Evolutionary conservation across 2,113 vertebrate species (phyloP).

Genomic region (Charadrius vociferus): DNA sequence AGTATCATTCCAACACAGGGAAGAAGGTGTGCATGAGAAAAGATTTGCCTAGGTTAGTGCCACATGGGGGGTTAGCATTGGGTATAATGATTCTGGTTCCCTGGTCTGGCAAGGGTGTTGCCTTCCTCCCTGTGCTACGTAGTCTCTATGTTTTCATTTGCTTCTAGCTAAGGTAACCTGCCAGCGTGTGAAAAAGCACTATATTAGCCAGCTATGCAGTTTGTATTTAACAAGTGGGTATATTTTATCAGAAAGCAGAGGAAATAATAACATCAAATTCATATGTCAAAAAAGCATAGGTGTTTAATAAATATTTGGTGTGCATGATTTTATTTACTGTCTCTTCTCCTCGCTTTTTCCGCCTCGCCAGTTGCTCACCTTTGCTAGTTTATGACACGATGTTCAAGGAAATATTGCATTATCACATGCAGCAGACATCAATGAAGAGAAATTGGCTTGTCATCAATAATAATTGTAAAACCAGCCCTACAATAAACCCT

Average conservation of each 20-base stretch:
- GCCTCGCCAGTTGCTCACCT: slow-evolving; percentile 34
- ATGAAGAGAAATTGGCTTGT: slow-evolving; percentile 14
- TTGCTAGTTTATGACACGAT: slow-evolving; percentile 19
- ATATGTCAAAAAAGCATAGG: not conserved
- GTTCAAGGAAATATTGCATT: slow-evolving; percentile 30
- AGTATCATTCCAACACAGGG: not conserved
- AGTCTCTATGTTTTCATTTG: not conserved
- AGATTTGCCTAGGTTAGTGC: not conserved
- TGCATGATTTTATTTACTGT: slow-evolving; percentile 10
- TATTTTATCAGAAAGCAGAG: not conserved
- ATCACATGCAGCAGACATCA: slow-evolving; percentile 33
- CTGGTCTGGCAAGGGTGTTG: not conserved
- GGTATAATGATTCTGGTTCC: not conserved
- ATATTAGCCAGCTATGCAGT: not conserved
- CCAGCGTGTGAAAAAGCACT: not conserved
- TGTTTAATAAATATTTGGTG: slow-evolving; percentile 24
- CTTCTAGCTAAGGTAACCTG: not conserved
- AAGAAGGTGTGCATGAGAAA: not conserved
- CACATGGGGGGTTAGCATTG: not conserved
- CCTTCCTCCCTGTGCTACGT: not conserved
- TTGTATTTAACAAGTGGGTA: not conserved
- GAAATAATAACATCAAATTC: not conserved
- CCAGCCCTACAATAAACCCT: not conserved
- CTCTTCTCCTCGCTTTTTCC: slow-evolving; percentile 28
- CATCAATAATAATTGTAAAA: slow-evolving; percentile 40